Evolutionary conservation across 2,797 vertebrate species (phyloP).

Genomic region (Danionella dracula): DNA sequence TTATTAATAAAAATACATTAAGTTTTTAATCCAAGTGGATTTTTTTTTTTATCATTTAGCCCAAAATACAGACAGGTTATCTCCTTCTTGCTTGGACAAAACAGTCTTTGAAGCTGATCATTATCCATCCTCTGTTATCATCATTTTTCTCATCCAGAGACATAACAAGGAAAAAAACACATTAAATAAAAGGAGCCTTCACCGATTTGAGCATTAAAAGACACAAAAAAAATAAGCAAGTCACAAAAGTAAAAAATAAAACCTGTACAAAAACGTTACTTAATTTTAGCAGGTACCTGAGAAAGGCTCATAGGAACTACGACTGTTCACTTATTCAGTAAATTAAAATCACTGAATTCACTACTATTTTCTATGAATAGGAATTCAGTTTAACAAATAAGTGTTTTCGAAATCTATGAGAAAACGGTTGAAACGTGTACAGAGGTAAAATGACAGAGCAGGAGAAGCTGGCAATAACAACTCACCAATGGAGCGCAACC

Average conservation of each 20-base stretch:
- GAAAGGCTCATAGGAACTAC: no score
- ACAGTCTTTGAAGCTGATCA: background rate
- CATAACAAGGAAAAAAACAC: background rate
- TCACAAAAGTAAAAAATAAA: no score
- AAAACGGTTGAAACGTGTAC: background rate
- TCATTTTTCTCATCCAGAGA: background rate
- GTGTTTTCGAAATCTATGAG: background rate
- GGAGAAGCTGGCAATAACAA: conserved; percentile 62
- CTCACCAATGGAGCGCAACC: conserved; percentile 34
- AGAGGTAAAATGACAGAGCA: conserved; percentile 51
- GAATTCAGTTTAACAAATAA: background rate
- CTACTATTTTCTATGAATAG: no score
- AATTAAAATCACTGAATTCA: no score
- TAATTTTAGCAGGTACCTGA: no score
- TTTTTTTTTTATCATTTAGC: no score
- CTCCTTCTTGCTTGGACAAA: background rate
- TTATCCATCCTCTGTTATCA: background rate
- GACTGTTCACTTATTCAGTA: no score
- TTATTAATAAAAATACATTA: no score
- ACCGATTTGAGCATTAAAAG: background rate
- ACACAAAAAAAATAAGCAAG: no score
- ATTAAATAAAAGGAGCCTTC: background rate
- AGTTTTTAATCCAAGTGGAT: no score
- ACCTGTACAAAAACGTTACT: no score
- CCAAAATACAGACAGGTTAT: background rate